Percentiles rank a stretch among this genome's conserved stretches.
Evolutionary conservation across 92 coral and sea anemone species (phyloP).

Genomic region (Galaxea fascicularis): DNA sequence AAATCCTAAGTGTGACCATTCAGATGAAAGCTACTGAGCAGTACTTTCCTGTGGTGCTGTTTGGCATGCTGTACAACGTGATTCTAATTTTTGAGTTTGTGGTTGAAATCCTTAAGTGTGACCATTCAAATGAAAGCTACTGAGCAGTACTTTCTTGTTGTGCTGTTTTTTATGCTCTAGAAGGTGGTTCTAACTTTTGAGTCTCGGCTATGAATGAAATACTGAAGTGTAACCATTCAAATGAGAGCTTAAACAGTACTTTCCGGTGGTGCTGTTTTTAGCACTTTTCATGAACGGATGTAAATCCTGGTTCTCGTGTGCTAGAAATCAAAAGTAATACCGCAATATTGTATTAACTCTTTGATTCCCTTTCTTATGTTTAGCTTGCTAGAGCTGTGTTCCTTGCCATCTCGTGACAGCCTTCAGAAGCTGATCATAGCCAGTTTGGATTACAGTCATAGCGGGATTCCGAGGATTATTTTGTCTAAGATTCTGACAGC

Average conservation of each 20-base stretch:
- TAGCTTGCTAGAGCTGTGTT: constrained; percentile 89
- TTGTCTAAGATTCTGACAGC: constrained; percentile 95
- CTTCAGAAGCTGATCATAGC: constrained; percentile 90
- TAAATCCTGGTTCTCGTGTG: neutral
- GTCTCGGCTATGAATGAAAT: neutral
- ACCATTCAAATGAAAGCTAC: constrained; percentile 9
- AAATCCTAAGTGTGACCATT: too few species aligned
- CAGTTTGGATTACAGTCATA: constrained; percentile 91
- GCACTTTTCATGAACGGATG: too few species aligned
- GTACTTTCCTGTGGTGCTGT: too few species aligned
- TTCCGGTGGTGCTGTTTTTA: too few species aligned
- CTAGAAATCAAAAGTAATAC: neutral
- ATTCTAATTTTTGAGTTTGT: too few species aligned
- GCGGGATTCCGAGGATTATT: constrained; percentile 90
- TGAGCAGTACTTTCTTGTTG: constrained; percentile 8
- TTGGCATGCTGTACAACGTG: too few species aligned
- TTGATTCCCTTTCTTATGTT: neutral
- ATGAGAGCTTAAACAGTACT: too few species aligned
- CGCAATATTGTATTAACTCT: neutral
- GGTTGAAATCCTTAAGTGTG: too few species aligned
- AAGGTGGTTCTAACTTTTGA: constrained; percentile 16
- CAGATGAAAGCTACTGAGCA: too few species aligned
- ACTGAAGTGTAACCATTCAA: too few species aligned
- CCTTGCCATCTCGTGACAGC: constrained; percentile 82
- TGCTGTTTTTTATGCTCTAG: constrained; percentile 12